Conservation (phyloP, 2,113 vertebrate species). For the Cyprinodon variegatus region DNA sequence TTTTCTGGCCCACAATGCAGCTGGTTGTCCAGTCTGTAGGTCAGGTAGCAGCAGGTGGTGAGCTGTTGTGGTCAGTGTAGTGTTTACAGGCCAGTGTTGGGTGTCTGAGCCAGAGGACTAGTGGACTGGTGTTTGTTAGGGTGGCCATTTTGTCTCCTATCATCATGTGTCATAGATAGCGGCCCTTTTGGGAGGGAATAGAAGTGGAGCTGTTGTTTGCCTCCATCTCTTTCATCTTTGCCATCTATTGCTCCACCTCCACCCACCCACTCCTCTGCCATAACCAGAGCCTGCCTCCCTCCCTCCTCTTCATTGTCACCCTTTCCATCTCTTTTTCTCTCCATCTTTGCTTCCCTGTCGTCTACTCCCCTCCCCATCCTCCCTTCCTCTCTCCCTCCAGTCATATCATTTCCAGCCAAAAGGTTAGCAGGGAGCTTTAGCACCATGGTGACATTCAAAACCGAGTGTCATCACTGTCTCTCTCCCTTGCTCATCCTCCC, state of each 20-base stretch:
- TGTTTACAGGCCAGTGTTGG: slow-evolving; percentile 31
- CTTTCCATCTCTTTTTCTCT: slow-evolving; percentile 41
- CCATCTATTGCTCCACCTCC: slow-evolving; percentile 59
- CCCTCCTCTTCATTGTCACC: slow-evolving; percentile 49
- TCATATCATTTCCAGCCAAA: slow-evolving; percentile 68
- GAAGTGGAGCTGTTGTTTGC: slow-evolving; percentile 59
- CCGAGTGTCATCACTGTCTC: slow-evolving; percentile 68
- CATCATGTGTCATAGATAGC: slow-evolving; percentile 60
- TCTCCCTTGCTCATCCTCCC: slow-evolving; percentile 42
- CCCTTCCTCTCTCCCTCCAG: slow-evolving; percentile 16
- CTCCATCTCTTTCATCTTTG: slow-evolving; percentile 68
- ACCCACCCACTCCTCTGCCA: slow-evolving; percentile 39
- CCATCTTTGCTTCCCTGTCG: slow-evolving; percentile 40
- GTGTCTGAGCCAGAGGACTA: slow-evolving; percentile 30
- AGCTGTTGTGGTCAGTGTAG: not conserved
- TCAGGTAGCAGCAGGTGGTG: slow-evolving; percentile 19
- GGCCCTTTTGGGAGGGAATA: slow-evolving; percentile 52
- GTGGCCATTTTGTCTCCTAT: slow-evolving; percentile 75
- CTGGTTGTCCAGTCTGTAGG: not conserved
- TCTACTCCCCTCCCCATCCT: slow-evolving; percentile 13
- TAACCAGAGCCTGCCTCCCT: slow-evolving; percentile 18
- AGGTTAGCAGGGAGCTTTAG: slow-evolving; percentile 75
- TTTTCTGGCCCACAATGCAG: not conserved
- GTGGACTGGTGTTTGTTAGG: slow-evolving; percentile 55
- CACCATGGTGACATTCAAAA: slow-evolving; percentile 73